Evolutionary conservation across 2,113 vertebrate species (phyloP).

Genomic region (Promerops cafer): DNA sequence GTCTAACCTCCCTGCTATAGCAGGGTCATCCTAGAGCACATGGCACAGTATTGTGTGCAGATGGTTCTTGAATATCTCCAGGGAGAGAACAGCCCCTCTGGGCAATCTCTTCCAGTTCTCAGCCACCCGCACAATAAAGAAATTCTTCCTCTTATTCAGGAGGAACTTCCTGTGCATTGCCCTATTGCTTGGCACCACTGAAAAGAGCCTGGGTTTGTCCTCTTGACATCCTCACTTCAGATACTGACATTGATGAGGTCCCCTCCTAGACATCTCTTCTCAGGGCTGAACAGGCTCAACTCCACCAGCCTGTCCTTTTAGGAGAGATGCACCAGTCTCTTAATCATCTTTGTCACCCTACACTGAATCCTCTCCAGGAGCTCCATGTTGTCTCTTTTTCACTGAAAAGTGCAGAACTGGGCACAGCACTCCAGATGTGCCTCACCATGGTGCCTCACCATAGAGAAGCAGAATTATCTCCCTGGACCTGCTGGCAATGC

Average conservation of each 20-base stretch:
- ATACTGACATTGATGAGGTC: background rate
- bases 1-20: background rate
- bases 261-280: no score
- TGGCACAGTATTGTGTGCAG: background rate
- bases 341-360: background rate
- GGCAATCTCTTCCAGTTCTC: background rate
- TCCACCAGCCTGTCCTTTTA: background rate
- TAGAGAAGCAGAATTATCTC: background rate
- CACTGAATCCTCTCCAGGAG: background rate
- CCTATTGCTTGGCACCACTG: background rate
- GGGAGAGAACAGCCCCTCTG: background rate
- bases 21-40: no score
- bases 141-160: background rate
- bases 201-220: background rate
- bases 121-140: background rate
- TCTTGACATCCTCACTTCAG: background rate
- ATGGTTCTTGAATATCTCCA: background rate
- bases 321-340: background rate
- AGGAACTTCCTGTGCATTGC: background rate
- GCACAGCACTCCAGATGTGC: background rate
- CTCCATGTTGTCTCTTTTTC: background rate
- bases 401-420: background rate
- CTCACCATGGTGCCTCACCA: background rate
- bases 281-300: rapidly evolving
- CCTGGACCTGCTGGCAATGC: rapidly evolving